Percentiles rank a stretch among this genome's conserved stretches.
phyloP scores from a whole-genome alignment of 2,797 vertebrate genomes.

The Tolypeutes matacus region DNA sequence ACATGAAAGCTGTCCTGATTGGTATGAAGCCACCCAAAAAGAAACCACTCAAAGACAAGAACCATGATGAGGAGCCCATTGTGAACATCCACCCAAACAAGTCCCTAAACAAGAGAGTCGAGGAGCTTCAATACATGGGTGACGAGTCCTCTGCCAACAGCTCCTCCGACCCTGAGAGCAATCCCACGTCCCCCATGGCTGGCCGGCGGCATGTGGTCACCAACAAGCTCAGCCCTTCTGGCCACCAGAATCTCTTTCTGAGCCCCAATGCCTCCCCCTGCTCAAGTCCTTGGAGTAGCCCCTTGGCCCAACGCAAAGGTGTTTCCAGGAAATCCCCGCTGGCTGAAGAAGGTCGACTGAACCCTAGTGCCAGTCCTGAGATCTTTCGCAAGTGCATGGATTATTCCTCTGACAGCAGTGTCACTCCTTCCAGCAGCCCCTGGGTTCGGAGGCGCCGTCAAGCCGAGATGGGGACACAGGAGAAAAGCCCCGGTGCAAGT shows the following conservation, averaged over 20 bases:
- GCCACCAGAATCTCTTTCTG: conserved; percentile 93
- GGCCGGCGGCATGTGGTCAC: conserved; percentile 89
- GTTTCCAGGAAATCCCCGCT: conserved; percentile 93
- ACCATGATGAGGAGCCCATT: conserved; percentile 88
- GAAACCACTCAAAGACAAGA: conserved; percentile 94
- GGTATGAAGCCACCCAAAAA: conserved; percentile 98
- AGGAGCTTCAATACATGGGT: conserved; percentile 95
- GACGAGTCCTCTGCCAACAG: conserved; percentile 97
- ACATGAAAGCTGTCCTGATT: conserved; percentile 95
- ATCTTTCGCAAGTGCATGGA: conserved; percentile 90
- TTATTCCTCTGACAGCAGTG: conserved; percentile 98
- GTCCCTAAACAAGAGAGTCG: conserved; percentile 95
- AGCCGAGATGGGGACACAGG: conserved; percentile 91
- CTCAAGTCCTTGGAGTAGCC: conserved; percentile 97
- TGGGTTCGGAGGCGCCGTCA: conserved; percentile 97
- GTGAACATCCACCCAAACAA: conserved; percentile 87
- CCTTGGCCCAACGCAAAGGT: conserved; percentile 92
- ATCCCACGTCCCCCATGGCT: conserved; percentile 93
- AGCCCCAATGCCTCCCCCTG: conserved; percentile 96
- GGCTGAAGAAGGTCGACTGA: conserved; percentile 90
- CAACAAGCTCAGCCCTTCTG: conserved; percentile 93
- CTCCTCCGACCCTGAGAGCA: conserved; percentile 97
- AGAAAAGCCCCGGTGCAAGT: conserved; percentile 94
- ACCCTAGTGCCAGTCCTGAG: conserved; percentile 90
- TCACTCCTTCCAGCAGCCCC: conserved; percentile 96